A percentile compares a stretch with the other conserved stretches of the same genome.
phyloP scores from a whole-genome alignment of 1,140 invertebrate species.

The Drosophila bipectinata region DNA sequence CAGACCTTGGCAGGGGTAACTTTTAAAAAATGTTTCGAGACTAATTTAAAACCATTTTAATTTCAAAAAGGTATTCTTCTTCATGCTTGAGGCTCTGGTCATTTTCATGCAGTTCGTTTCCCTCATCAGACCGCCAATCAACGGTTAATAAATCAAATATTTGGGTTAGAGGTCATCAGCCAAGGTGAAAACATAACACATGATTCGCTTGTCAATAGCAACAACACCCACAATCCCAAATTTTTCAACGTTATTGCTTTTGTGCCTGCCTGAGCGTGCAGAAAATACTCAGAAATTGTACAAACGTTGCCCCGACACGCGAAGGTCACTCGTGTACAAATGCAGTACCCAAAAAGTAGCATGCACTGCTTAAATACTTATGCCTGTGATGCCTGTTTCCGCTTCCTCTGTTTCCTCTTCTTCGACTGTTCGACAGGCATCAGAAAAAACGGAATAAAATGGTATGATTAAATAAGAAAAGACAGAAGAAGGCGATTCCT shows the following conservation, averaged over 20 bases:
- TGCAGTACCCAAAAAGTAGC: neutral
- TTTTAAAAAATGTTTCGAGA: neutral
- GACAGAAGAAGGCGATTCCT: neutral
- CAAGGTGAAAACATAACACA: conserved; percentile 23
- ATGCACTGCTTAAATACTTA: conserved; percentile 33
- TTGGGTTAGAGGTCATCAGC: conserved; percentile 9
- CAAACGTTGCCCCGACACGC: conserved; percentile 48
- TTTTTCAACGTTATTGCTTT: conserved; percentile 29
- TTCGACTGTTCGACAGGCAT: conserved; percentile 23
- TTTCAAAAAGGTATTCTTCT: conserved; percentile 62
- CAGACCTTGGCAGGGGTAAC: conserved; percentile 49
- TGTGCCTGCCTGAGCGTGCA: conserved; percentile 18
- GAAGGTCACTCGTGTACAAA: conserved; percentile 31
- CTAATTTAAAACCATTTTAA: neutral
- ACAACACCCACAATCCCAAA: conserved; percentile 1
- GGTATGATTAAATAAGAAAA: conserved; percentile 20
- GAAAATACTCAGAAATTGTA: conserved; percentile 23
- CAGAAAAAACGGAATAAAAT: neutral
- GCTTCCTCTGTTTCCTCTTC: conserved; percentile 1
- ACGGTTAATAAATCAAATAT: conserved; percentile 33
- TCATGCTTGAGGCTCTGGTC: conserved; percentile 62
- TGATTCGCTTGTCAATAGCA: conserved; percentile 19
- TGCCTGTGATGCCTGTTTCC: conserved; percentile 29
- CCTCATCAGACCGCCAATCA: conserved; percentile 28
- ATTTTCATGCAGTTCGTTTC: conserved; percentile 65